Conservation (phyloP, 2,888 invertebrate species). For the Thereva nobilitata region DNA sequence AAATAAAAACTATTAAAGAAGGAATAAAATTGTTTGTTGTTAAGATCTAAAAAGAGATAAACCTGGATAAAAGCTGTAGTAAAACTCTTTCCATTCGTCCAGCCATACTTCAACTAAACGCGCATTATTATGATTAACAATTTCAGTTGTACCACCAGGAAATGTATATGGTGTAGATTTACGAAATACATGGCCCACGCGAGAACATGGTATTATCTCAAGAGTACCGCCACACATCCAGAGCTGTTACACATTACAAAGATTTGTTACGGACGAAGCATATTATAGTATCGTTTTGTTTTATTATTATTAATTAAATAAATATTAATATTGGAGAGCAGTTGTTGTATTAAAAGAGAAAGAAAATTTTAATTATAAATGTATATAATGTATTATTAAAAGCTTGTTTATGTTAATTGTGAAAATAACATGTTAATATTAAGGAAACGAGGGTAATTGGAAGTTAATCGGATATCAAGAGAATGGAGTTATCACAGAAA, state of each 20-base stretch:
- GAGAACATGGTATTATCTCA: slow-evolving; percentile 93
- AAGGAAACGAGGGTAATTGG: too few relatives aligned
- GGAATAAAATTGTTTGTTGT: slow-evolving; percentile 28
- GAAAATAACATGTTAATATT: too few relatives aligned
- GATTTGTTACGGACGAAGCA: too few relatives aligned
- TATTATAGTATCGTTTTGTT: too few relatives aligned
- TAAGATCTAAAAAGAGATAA: slow-evolving; percentile 46
- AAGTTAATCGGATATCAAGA: too few relatives aligned
- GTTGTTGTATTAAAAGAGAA: too few relatives aligned
- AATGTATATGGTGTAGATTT: slow-evolving; percentile 98
- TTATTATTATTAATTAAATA: too few relatives aligned
- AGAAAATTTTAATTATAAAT: too few relatives aligned
- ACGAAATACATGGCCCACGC: slow-evolving; percentile 96
- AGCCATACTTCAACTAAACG: slow-evolving; percentile 98
- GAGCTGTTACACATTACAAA: slow-evolving; percentile 65
- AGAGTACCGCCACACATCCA: slow-evolving; percentile 97
- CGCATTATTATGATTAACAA: slow-evolving; percentile 99
- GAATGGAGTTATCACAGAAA: too few relatives aligned
- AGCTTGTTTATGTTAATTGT: too few relatives aligned
- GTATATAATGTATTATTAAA: too few relatives aligned
- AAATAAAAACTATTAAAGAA: slow-evolving; percentile 8
- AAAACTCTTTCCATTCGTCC: slow-evolving; percentile 98
- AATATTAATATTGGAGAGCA: too few relatives aligned
- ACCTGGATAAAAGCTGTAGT: slow-evolving; percentile 99
- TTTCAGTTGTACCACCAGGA: slow-evolving; percentile 95